Evolutionary conservation across 2,113 vertebrate species (phyloP), one percentile per base, ranked within the genome.

Genomic region (Pundamilia nyererei): DNA sequence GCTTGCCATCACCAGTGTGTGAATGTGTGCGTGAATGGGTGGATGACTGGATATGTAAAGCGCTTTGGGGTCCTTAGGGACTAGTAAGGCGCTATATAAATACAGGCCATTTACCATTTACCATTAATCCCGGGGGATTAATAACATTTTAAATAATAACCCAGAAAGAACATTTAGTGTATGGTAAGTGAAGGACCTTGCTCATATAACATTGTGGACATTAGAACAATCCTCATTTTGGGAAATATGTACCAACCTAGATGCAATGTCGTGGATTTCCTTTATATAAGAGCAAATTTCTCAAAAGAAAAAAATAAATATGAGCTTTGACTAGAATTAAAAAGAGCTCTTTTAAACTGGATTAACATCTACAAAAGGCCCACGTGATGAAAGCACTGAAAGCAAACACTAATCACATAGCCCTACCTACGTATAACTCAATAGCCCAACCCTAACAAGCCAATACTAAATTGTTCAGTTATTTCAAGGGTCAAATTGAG

Each of bases 401-500:
- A n/a, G 7, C 6, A 82, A 82, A 83, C 42, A 45, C 60, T 49
- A 47, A 38, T 29, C 40, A 47, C 9, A 75, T 83, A 87, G 68
- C 79, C 62, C 31, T 33, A n/a, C 77, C 77, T 49, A 60, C 15
- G 6, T 24, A 38, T 33, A n/a, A 45, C 40, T 60, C 26, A 82
- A 21, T 7, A 53, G 84, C 83, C 86, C 80, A 86, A 81, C 86
- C 87, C 82, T 9, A n/a, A 81, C 21, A n/a, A 83, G 33, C 83
- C 45, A 60, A 87, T 45, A 55, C 29, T 5, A 47, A 53, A 87
- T 45, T 75, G 33, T 31, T 47, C 9, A 85, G 80, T 92, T 89
- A 86, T 89, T 88, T 62, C 13, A 86, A 79, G 89, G 88, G 7
- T 89, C 33, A 86, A 70, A 33, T 56, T 54, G 24, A 87, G 80